Percentiles rank a stretch among this genome's conserved stretches.
Conservation (phyloP, 53 echinoderm and acorn worm genomes). For the Luidia sarsii region DNA sequence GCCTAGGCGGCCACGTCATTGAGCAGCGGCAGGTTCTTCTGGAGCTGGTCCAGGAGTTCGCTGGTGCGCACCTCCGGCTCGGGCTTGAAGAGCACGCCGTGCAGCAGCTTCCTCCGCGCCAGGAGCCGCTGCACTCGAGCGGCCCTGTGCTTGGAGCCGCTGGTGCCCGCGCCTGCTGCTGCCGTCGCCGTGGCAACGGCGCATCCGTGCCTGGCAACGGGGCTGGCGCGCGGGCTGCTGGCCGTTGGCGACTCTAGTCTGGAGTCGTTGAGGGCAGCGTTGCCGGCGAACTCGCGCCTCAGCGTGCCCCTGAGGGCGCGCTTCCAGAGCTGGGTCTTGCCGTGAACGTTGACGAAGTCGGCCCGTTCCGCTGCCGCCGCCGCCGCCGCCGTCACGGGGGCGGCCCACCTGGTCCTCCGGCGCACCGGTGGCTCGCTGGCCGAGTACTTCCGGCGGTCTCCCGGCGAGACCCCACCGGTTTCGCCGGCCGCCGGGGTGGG, state of each 20-base stretch:
- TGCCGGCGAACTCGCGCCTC: background rate
- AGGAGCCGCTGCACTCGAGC: slow-evolving; percentile 12
- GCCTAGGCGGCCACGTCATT: slow-evolving; percentile 28
- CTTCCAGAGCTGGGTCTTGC: slow-evolving; percentile 55
- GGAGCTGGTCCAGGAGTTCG: slow-evolving; percentile 68
- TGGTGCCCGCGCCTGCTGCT: background rate
- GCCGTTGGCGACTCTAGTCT: slow-evolving; percentile 38
- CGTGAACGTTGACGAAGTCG: slow-evolving; percentile 51
- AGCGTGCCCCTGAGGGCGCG: slow-evolving; percentile 20
- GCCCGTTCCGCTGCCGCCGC: background rate
- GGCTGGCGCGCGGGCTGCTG: slow-evolving; percentile 42
- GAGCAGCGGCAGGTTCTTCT: slow-evolving; percentile 68
- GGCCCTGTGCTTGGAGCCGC: slow-evolving; percentile 26
- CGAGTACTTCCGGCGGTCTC: slow-evolving; percentile 15
- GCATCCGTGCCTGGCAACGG: background rate
- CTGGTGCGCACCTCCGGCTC: slow-evolving; percentile 63
- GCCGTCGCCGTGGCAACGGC: slow-evolving; percentile 13
- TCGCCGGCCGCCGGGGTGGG: slow-evolving; percentile 34
- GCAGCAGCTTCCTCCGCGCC: slow-evolving; percentile 22
- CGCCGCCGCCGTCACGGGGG: too few relatives aligned
- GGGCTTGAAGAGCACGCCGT: slow-evolving; percentile 25
- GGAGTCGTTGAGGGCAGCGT: slow-evolving; percentile 10
- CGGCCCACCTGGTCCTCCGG: background rate
- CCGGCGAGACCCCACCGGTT: background rate
- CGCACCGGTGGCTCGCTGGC: slow-evolving; percentile 11